These are phyloP conservation scores for Glossosoma conforme DNA, from an alignment of 1,140 invertebrate genomes.

Conservation along the genomic window DNA sequence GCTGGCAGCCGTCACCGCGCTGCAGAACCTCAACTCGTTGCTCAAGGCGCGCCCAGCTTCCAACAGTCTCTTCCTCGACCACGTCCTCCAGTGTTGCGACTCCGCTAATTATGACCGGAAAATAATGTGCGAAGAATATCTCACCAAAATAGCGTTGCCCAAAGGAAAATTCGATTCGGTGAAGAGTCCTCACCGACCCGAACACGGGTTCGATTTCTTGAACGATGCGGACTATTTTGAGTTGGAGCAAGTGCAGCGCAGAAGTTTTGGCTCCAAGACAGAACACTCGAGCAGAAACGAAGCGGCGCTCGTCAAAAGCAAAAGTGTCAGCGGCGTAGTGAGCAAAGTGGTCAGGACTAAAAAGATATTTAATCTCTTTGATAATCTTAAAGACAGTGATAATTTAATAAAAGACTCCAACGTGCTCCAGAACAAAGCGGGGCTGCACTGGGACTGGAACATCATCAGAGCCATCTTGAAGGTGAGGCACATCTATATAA, in stretches of 20 bases:
- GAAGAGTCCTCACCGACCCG: conserved; percentile 20
- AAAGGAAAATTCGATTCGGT: conserved; percentile 5
- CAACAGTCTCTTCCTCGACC: conserved; percentile 78
- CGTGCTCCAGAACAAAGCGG: conserved; percentile 67
- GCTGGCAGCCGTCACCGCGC: conserved; percentile 70
- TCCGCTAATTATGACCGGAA: conserved; percentile 36
- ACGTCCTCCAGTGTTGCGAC: conserved; percentile 59
- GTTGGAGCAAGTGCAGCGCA: conserved; percentile 41
- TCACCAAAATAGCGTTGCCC: conserved; percentile 18
- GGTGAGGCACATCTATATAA: conserved; percentile 45
- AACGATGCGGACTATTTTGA: conserved; percentile 43
- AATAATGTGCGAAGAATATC: conserved; percentile 30
- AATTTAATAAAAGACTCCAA: conserved; percentile 66
- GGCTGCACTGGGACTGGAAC: conserved; percentile 80
- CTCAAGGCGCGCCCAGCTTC: conserved; percentile 72
- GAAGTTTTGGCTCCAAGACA: conserved; percentile 42
- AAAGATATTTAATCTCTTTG: conserved; percentile 47
- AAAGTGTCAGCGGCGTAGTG: conserved; percentile 46
- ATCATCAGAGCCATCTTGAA: conserved; percentile 72
- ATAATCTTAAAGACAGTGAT: conserved; percentile 53
- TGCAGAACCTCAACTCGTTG: conserved; percentile 72
- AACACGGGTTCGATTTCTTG: conserved; percentile 41
- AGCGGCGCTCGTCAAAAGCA: conserved; percentile 45
- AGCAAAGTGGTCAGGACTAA: conserved; percentile 43
- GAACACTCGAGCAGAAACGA: conserved; percentile 42